Evolutionary conservation across 1,140 invertebrate species (phyloP), one percentile per base, ranked within the genome.

Genomic region (Drosophila busckii): DNA sequence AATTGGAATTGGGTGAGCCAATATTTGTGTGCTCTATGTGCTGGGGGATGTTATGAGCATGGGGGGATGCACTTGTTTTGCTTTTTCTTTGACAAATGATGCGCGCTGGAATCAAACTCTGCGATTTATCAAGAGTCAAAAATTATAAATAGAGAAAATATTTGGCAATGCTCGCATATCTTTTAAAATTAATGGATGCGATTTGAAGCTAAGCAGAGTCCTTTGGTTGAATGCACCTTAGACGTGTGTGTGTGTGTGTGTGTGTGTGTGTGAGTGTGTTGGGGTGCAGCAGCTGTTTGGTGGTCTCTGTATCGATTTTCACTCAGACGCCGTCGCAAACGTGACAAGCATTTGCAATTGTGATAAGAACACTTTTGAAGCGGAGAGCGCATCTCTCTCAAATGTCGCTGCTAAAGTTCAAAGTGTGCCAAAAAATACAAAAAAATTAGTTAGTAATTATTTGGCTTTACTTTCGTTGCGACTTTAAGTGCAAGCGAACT

Each of bases 31-130:
- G 15, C n/a, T 15, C 16, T 13, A 12, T 22, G 16, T 38, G 10
- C 13, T 4, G 29, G 17, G 45, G 58, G 68, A 58, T 52, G 70
- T 17, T 46, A 17, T 6, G 23, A 3, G 19, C 2, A 31, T 19
- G 8, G 42, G 16, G 31, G 8, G 40, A 61, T 62, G 58, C 58
- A 55, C 44, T 56, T 28, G 59, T 37, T n/a, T n/a, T n/a, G n/a
- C n/a, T n/a, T n/a, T n/a, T n/a, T n/a, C 48, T 13, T 52, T 80
- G 73, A 80, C 73, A 80, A 80, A 80, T 80, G 75, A 82, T 45
- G 46, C 55, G 63, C 37, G 26, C 15, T 10, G 26, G 20, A 35
- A 26, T 41, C 20, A 46, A 52, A 45, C 35, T 23, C 52, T 73
- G 73, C 60, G 73, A 82, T 80, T 80, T 80, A 64, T 80, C 73